Conservation (phyloP, 1,140 invertebrate genomes). For the Neuroterus valhalla region DNA sequence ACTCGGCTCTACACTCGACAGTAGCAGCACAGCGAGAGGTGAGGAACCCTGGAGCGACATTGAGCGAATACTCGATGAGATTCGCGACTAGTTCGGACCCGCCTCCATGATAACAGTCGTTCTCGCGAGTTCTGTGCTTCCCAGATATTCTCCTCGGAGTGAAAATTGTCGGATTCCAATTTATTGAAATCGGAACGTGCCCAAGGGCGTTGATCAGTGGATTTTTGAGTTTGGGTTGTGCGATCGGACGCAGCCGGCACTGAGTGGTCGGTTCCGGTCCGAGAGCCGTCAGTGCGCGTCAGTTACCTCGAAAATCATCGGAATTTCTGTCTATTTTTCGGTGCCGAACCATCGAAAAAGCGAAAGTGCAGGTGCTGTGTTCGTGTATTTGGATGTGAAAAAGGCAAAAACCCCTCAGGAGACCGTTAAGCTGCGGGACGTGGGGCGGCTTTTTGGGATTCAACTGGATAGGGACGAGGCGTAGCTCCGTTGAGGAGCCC, state of each 20-base stretch:
- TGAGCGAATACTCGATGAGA: neutral
- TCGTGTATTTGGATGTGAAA: neutral
- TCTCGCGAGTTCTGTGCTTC: neutral
- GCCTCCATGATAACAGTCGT: constrained; percentile 3
- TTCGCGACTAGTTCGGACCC: neutral
- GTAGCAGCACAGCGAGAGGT: neutral
- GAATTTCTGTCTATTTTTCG: neutral
- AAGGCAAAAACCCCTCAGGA: neutral
- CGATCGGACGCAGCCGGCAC: constrained; percentile 27
- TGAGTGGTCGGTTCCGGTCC: constrained; percentile 15
- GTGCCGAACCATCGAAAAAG: neutral
- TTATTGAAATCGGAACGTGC: neutral
- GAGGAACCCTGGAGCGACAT: too few species aligned
- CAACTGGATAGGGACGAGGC: constrained; percentile 1
- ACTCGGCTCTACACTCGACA: neutral
- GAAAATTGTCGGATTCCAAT: neutral
- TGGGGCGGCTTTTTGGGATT: constrained; percentile 23
- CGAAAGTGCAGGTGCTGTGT: neutral
- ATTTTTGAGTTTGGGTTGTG: neutral
- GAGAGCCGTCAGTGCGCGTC: constrained; percentile 25
- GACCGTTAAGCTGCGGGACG: constrained; percentile 6
- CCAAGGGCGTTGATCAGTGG: neutral
- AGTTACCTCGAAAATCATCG: neutral
- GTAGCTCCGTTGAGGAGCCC: constrained; percentile 17
- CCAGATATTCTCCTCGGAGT: neutral